Conservation (phyloP, 2,888 invertebrate genomes). For the Leistus spinibarbis region DNA sequence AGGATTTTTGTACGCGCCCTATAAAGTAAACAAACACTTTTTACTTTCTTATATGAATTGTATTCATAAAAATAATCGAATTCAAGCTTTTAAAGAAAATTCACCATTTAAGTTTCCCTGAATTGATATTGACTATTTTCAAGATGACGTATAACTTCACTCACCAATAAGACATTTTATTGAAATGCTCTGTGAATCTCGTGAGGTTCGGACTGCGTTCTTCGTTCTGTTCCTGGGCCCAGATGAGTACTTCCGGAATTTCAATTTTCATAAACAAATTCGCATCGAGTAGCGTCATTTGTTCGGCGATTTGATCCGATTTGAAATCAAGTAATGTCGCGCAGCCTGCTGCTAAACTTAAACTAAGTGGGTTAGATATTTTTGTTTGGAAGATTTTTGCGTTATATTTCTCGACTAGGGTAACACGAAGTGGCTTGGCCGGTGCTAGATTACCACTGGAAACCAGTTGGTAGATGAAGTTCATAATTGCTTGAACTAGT, state of each 20-base stretch:
- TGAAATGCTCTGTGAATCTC: conserved; percentile 97
- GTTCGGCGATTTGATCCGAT: conserved; percentile 93
- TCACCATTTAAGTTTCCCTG: too few relatives aligned
- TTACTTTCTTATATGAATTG: not conserved
- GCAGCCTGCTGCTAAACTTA: conserved; percentile 54
- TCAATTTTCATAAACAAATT: conserved; percentile 95
- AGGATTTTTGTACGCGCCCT: conserved; percentile 91
- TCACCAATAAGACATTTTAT: conserved; percentile 98
- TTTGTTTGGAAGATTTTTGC: conserved; percentile 46
- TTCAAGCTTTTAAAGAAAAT: not conserved
- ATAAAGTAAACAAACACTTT: conserved; percentile 33
- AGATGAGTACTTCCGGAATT: conserved; percentile 94
- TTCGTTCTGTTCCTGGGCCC: conserved; percentile 97
- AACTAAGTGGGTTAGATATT: conserved; percentile 43
- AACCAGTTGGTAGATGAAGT: conserved; percentile 92
- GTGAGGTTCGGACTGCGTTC: conserved; percentile 96
- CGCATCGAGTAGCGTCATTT: conserved; percentile 96
- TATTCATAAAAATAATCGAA: conserved; percentile 23
- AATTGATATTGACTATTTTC: too few relatives aligned
- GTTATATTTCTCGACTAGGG: conserved; percentile 82
- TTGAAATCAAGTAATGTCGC: conserved; percentile 88
- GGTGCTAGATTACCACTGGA: conserved; percentile 89
- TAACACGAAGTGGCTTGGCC: conserved; percentile 88
- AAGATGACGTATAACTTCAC: too few relatives aligned
- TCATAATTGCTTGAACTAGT: conserved; percentile 82